Conservation (phyloP, 2,888 invertebrate genomes). For the Calameuta pallipes region DNA sequence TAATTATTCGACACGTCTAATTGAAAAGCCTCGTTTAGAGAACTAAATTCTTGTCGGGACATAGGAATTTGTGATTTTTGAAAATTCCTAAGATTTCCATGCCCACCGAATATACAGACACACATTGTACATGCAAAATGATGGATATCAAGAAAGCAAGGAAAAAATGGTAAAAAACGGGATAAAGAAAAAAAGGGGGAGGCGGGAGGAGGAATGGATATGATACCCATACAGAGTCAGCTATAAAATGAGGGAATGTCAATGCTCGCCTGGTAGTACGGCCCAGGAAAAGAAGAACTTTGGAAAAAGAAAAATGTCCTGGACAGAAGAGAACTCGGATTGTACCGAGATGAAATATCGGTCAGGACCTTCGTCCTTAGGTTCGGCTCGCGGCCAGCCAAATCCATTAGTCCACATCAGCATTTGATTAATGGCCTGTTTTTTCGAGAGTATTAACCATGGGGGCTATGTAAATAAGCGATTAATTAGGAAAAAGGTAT, state of each 20-base stretch:
- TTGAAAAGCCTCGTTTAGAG: conserved; percentile 55
- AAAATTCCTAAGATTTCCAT: neutral
- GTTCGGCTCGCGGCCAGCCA: neutral
- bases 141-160: neutral
- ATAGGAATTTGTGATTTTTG: neutral
- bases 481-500: conserved; percentile 22
- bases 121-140: neutral
- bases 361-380: neutral
- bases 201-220: neutral
- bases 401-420: conserved; percentile 21
- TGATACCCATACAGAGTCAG: neutral
- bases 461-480: conserved; percentile 22
- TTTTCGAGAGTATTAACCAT: conserved; percentile 17
- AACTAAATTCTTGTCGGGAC: conserved; percentile 28
- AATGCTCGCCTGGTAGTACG: neutral
- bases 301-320: neutral
- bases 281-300: neutral
- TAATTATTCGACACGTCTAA: conserved; percentile 54
- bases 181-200: neutral
- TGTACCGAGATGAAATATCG: neutral
- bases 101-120: neutral
- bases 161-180: neutral
- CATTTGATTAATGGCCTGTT: conserved; percentile 22
- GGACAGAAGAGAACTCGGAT: neutral
- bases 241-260: neutral